Evolutionary conservation across 2,797 vertebrate species (phyloP).

Genomic region (Peromyscus nudipes): DNA sequence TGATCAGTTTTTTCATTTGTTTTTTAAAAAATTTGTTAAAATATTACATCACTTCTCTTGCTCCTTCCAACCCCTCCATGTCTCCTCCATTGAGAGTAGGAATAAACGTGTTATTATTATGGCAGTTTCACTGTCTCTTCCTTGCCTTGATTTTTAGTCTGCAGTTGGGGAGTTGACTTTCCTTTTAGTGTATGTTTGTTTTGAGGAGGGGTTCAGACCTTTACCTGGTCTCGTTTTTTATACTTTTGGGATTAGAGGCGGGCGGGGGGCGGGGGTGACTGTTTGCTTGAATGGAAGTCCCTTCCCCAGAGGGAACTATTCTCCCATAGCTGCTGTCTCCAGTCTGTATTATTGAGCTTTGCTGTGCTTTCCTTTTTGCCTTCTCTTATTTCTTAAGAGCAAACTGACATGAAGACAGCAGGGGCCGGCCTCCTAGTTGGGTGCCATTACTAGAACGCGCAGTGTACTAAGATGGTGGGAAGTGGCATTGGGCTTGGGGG

Average conservation of each 20-base stretch:
- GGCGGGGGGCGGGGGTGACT: neutral
- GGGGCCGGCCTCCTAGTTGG: neutral
- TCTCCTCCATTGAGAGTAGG: neutral
- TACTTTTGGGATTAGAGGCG: neutral
- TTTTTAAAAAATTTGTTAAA: neutral
- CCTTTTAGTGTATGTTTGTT: neutral
- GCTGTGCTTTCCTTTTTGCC: neutral
- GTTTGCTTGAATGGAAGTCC: neutral
- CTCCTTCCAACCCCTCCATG: neutral
- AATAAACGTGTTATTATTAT: constrained; percentile 31
- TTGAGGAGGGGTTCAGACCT: neutral
- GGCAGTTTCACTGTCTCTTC: constrained; percentile 12
- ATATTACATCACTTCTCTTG: neutral
- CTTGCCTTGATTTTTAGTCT: constrained; percentile 4
- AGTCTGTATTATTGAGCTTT: neutral
- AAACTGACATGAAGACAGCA: neutral
- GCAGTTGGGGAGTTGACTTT: neutral
- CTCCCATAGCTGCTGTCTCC: constrained; percentile 10
- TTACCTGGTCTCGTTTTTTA: neutral
- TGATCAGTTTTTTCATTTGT: neutral
- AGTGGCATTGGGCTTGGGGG: neutral
- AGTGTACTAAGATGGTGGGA: neutral
- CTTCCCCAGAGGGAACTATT: constrained; percentile 51
- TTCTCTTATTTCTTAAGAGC: neutral
- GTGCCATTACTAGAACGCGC: neutral